phyloP scores from a whole-genome alignment of 1,140 invertebrate genomes.

The Bilobella aurantiaca region DNA sequence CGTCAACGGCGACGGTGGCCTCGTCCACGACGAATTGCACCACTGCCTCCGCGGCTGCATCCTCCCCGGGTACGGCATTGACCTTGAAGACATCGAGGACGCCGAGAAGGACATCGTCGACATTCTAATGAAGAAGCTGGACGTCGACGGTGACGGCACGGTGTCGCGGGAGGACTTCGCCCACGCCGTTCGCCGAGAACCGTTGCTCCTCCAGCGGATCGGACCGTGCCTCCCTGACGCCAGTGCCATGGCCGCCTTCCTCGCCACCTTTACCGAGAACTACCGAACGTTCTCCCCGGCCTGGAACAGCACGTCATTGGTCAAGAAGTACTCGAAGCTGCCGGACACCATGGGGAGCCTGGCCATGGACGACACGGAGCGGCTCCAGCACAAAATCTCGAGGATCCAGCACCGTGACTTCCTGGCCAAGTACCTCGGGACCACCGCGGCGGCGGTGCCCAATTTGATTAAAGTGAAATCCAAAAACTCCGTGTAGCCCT shows the following conservation, averaged over 20 bases:
- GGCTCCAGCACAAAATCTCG: no score
- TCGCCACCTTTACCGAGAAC: neutral
- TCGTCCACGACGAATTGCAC: slow-evolving; percentile 59
- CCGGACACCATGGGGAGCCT: no score
- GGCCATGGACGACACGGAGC: no score
- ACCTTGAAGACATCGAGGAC: slow-evolving; percentile 70
- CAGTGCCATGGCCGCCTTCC: neutral
- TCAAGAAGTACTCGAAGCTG: neutral
- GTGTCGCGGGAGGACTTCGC: neutral
- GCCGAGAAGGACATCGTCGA: slow-evolving; percentile 76
- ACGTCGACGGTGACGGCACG: neutral
- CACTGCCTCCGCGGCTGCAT: slow-evolving; percentile 60
- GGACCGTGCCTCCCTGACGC: neutral
- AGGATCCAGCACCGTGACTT: no score
- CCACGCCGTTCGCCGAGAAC: neutral
- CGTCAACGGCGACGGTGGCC: slow-evolving; percentile 11
- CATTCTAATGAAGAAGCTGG: slow-evolving; percentile 53
- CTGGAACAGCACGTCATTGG: neutral
- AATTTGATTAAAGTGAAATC: no score
- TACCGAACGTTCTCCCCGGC: neutral
- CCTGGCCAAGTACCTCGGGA: no score
- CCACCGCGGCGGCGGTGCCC: no score
- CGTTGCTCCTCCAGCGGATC: neutral
- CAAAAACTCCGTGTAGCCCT: no score
- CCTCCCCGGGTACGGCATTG: slow-evolving; percentile 52